Percentiles rank a stretch among this genome's conserved stretches.
These are phyloP conservation scores for Trichopria drosophilae DNA, from an alignment of 2,888 invertebrate genomes.

Conservation along the genomic window DNA sequence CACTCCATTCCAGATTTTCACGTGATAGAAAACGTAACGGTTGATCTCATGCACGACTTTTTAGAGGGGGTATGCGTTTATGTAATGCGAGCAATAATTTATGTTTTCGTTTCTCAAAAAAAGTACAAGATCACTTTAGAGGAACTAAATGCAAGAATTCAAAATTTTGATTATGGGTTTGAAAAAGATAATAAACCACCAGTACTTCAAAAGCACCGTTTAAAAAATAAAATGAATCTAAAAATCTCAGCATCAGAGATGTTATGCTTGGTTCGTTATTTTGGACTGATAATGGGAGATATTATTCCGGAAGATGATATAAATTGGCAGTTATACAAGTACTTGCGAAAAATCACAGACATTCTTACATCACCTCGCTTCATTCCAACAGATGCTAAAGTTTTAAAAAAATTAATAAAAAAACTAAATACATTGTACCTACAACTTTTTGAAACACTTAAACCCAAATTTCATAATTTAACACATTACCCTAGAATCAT, in stretches of 20 bases:
- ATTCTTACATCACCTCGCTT: constrained; percentile 24
- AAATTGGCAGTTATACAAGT: constrained; percentile 24
- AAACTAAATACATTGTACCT: constrained; percentile 12
- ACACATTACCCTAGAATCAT: constrained; percentile 24
- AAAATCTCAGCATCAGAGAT: constrained; percentile 32
- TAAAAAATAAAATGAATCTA: constrained; percentile 19
- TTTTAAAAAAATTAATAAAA: constrained; percentile 14
- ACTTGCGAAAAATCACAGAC: constrained; percentile 24
- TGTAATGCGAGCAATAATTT: constrained; percentile 9
- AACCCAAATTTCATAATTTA: constrained; percentile 27
- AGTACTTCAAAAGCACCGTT: neutral
- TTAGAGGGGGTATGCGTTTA: constrained; percentile 24
- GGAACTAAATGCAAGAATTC: constrained; percentile 10
- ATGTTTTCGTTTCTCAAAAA: constrained; percentile 13
- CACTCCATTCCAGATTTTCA: constrained; percentile 16
- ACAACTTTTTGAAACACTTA: constrained; percentile 17
- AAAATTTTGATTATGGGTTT: constrained; percentile 18
- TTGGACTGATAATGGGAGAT: constrained; percentile 26
- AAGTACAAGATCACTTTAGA: constrained; percentile 18
- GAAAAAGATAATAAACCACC: constrained; percentile 15
- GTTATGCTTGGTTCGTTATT: constrained; percentile 25
- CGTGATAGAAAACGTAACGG: too few relatives aligned
- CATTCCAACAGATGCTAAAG: constrained; percentile 15
- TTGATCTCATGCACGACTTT: constrained; percentile 26
- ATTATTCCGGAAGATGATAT: constrained; percentile 22